Evolutionary conservation across 1,140 invertebrate species (phyloP).

Genomic region (Gryon sp.): DNA sequence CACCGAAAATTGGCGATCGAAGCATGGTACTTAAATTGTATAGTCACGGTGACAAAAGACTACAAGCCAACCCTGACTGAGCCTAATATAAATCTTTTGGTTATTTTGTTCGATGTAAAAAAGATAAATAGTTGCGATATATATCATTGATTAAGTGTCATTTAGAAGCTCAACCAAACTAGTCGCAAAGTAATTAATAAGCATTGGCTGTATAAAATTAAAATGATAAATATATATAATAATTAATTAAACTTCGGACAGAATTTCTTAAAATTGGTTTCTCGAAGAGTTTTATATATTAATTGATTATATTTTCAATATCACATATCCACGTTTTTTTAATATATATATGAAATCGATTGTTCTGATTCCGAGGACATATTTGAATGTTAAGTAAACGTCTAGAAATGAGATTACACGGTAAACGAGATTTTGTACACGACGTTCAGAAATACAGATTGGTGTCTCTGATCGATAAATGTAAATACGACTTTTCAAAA

Average conservation of each 20-base stretch:
- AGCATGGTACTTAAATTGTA: conserved; percentile 45
- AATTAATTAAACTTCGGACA: conserved; percentile 55
- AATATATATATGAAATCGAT: too few species aligned
- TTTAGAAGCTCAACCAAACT: conserved; percentile 60
- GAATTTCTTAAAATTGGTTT: conserved; percentile 52
- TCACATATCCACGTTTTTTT: too few species aligned
- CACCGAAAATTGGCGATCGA: conserved; percentile 4
- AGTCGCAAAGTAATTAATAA: conserved; percentile 58
- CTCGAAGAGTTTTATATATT: conserved; percentile 43
- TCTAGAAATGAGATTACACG: conserved; percentile 38
- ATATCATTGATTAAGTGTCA: conserved; percentile 59
- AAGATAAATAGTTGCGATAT: conserved; percentile 48
- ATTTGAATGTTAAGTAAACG: conserved; percentile 46
- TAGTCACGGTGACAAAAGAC: conserved; percentile 1
- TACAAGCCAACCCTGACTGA: conserved; percentile 19
- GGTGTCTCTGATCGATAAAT: conserved; percentile 43
- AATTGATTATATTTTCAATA: conserved; percentile 40
- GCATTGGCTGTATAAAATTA: conserved; percentile 59
- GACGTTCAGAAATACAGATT: conserved; percentile 47
- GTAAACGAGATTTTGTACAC: conserved; percentile 54
- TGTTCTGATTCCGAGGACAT: conserved; percentile 14
- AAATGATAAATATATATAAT: too few species aligned
- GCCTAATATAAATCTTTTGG: conserved; percentile 20
- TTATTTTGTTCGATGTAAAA: conserved; percentile 53
- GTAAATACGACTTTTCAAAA: conserved; percentile 62